Evolutionary conservation across 2,113 vertebrate species (phyloP).

Genomic region (Daubentonia madagascariensis): DNA sequence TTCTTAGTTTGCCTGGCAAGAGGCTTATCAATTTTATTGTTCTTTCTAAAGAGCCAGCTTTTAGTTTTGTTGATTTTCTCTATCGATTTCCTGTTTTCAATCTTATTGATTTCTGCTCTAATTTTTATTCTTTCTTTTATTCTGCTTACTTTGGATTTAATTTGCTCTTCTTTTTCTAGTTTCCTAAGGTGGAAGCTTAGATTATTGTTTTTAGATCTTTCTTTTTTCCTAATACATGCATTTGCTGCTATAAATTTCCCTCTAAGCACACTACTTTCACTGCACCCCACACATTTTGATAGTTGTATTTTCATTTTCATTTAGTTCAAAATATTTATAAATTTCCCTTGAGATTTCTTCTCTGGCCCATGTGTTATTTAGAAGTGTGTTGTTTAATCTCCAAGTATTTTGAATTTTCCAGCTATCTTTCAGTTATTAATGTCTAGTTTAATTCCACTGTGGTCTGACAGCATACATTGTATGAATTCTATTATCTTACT

Average conservation of each 20-base stretch:
- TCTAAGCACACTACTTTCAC: background rate
- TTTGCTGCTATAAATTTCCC: background rate
- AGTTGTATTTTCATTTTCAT: background rate
- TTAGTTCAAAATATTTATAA: background rate
- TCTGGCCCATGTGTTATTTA: background rate
- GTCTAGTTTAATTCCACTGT: background rate
- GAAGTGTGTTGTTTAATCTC: background rate
- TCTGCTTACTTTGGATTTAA: slow-evolving; percentile 8
- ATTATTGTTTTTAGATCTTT: background rate
- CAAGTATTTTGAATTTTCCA: background rate
- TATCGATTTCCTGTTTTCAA: background rate
- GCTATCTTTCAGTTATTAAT: background rate
- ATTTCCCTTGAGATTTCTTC: background rate
- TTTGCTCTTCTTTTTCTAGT: background rate
- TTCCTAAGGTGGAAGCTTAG: background rate
- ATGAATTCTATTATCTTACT: background rate
- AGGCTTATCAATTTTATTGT: background rate
- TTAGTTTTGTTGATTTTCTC: background rate
- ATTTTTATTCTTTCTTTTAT: slow-evolving; percentile 18
- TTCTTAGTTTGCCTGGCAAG: background rate
- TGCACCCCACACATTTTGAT: background rate
- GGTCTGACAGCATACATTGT: background rate
- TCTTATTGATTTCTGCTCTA: slow-evolving; percentile 6
- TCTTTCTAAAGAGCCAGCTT: background rate
- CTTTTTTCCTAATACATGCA: background rate